These are phyloP conservation scores for Aythya baeri DNA, from an alignment of 2,113 vertebrate genomes.

Conservation along the genomic window DNA sequence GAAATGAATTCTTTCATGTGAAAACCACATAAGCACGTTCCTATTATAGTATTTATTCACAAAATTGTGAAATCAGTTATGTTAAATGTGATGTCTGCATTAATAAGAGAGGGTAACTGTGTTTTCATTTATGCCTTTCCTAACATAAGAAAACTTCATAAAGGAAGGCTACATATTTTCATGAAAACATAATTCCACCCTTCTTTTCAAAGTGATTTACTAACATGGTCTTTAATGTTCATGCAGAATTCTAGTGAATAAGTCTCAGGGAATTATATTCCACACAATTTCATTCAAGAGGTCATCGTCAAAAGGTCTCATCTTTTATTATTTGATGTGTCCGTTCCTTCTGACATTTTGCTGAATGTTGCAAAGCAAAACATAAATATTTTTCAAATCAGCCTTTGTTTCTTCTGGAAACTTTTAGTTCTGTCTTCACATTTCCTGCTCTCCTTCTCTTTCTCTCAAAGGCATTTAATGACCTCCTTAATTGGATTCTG, in stretches of 20 bases:
- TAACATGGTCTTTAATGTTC: background rate
- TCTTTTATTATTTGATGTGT: background rate
- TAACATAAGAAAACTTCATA: background rate
- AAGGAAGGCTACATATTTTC: background rate
- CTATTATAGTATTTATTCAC: background rate
- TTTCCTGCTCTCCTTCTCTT: background rate
- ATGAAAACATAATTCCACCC: background rate
- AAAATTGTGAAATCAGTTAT: background rate
- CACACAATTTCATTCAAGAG: background rate
- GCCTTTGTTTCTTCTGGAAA: background rate
- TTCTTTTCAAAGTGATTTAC: background rate
- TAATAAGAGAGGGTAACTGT: background rate
- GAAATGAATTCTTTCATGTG: background rate
- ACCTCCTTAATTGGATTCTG: background rate
- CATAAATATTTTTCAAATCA: background rate
- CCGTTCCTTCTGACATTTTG: background rate
- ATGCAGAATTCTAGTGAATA: background rate
- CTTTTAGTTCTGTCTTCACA: background rate
- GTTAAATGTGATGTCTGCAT: background rate
- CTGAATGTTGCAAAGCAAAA: background rate
- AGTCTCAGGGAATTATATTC: background rate
- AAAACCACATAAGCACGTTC: background rate
- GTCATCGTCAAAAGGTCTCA: background rate
- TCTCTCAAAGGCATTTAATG: background rate
- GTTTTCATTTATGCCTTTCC: background rate